These are phyloP conservation scores for Drosophila obscura DNA, from an alignment of 1,140 invertebrate genomes.

Conservation along the genomic window DNA sequence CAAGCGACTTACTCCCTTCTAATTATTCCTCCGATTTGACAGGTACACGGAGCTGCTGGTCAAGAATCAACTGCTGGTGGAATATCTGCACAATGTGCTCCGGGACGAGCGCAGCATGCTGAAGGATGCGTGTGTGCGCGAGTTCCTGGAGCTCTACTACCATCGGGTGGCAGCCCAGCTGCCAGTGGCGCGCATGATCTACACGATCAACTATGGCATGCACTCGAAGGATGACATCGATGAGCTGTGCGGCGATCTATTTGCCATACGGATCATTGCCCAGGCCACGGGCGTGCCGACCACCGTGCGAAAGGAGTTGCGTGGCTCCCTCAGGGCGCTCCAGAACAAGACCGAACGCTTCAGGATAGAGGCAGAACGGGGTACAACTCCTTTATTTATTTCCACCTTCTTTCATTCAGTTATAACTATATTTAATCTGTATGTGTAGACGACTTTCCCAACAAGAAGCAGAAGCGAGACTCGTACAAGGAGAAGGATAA, in stretches of 20 bases:
- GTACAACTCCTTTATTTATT: constrained; percentile 31
- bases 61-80: constrained; percentile 72
- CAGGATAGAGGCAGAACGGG: constrained; percentile 66
- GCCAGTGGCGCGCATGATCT: constrained; percentile 79
- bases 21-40: background rate
- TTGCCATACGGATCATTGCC: constrained; percentile 81
- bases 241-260: constrained; percentile 82
- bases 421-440: background rate
- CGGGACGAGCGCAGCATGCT: constrained; percentile 76
- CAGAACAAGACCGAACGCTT: constrained; percentile 75
- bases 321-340: constrained; percentile 73
- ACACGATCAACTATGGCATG: constrained; percentile 81
- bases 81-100: constrained; percentile 79
- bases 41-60: constrained; percentile 80
- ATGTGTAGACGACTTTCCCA: constrained; percentile 60
- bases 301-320: constrained; percentile 76
- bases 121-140: constrained; percentile 76
- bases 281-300: constrained; percentile 78
- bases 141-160: constrained; percentile 81
- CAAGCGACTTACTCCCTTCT: background rate
- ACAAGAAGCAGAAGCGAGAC: constrained; percentile 71
- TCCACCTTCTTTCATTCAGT: background rate
- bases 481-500: constrained; percentile 53
- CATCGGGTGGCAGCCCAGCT: constrained; percentile 74
- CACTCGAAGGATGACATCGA: constrained; percentile 83